Base-by-base conservation (phyloP, 2,113 vertebrate species). In the Pseudois nayaur region DNA sequence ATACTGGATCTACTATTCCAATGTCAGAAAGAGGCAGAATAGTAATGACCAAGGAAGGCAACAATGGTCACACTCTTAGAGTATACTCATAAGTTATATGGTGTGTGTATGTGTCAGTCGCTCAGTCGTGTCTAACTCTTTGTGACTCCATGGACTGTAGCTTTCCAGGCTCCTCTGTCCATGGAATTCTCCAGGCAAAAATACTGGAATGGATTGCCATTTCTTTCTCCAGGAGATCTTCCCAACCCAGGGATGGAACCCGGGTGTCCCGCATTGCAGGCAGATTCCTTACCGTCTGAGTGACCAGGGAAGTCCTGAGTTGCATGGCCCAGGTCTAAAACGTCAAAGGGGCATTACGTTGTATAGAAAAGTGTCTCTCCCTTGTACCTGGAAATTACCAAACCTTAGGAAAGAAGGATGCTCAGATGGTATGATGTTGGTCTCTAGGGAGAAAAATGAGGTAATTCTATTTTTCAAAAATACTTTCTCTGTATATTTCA, bases 321-420 rank as follows among this genome's bases (percentile, higher is more conserved):
- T 62, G 43, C 36, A 31, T 19, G 57, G 92, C 67, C 33, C 48
- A 19, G 27, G 48, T 43, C 10, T 91, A 97, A 94, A 96, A 95
- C 67, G 92, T 94, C 95, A 89, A 94, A 98, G 50, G 62, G 67
- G 8, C 12, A 62, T 87, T 81, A 64, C 54, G 45, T 12, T 97
- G 78, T 59, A 81, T 50, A 83, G 88, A 60, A 94, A 95, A 94
- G 50, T 91, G n/a, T 60, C 60, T 94, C 88, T 87, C 84, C 40
- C 54, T 81, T 95, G 50, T 62, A 96, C 74, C 91, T 98, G 94
- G 92, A 97, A 98, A 98, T 96, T 82, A 98, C 94, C 94, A 82
- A 96, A 71, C 85, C 84, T 64, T 90, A 94, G 78, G 81, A 96
- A 97, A 97, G 87, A 98, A 89, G 79, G 60, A 82, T 95, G 57